phyloP scores from a whole-genome alignment of 37 sponge, comb jelly and placozoan genomes.

The Cliona cf. orientalis region DNA sequence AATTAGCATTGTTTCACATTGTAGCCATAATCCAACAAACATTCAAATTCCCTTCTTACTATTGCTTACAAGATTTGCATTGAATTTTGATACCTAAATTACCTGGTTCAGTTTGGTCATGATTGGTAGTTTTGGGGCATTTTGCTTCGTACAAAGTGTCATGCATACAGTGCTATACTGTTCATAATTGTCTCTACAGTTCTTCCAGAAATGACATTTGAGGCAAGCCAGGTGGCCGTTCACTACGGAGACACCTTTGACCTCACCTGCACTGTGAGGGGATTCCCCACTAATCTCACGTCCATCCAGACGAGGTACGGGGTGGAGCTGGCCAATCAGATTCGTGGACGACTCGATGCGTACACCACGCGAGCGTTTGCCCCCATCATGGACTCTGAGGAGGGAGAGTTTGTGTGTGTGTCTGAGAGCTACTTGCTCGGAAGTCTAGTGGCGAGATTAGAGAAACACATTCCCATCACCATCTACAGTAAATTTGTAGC shows the following conservation, averaged over 20 bases:
- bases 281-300: conserved; percentile 19
- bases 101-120: too few relatives aligned
- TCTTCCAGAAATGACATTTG: conserved; percentile 30
- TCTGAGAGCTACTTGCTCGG: conserved; percentile 12
- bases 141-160: too few relatives aligned
- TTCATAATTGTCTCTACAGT: too few relatives aligned
- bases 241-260: conserved; percentile 17
- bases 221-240: not conserved
- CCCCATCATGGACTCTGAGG: not conserved
- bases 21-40: too few relatives aligned
- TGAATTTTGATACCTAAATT: too few relatives aligned
- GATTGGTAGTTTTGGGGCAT: too few relatives aligned
- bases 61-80: too few relatives aligned
- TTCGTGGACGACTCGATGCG: not conserved
- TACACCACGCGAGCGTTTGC: not conserved
- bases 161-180: too few relatives aligned
- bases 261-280: conserved; percentile 19
- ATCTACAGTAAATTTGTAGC: conserved; percentile 39
- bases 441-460: conserved; percentile 9
- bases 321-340: not conserved
- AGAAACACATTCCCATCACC: not conserved
- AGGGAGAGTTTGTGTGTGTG: conserved; percentile 19
- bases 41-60: too few relatives aligned
- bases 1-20: not conserved
- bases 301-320: conserved; percentile 1